These are phyloP conservation scores for Cryptotermes secundus DNA, from an alignment of 1,140 invertebrate genomes.

Conservation along the genomic window DNA sequence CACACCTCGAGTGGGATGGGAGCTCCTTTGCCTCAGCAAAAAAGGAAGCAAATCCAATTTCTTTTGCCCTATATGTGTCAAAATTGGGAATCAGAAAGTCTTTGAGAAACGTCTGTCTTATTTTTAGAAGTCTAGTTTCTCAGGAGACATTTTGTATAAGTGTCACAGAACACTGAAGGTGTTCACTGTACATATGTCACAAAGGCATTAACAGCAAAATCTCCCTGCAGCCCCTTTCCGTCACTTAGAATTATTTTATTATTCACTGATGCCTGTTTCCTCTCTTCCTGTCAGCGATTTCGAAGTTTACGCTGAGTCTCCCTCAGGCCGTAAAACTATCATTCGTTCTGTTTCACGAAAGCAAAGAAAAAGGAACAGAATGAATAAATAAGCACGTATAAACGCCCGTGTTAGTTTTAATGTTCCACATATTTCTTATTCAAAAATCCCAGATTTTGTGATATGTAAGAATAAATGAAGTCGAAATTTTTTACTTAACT, in stretches of 20 bases:
- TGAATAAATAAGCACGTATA: too few relatives aligned
- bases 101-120: neutral
- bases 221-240: neutral
- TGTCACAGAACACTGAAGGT: neutral
- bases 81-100: neutral
- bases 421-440: neutral
- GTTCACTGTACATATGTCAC: neutral
- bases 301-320: neutral
- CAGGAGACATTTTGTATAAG: neutral
- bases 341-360: neutral
- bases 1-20: too few relatives aligned
- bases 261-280: neutral
- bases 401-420: too few relatives aligned
- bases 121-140: neutral
- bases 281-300: neutral
- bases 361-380: too few relatives aligned
- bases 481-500: neutral
- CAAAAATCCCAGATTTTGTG: neutral
- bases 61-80: neutral
- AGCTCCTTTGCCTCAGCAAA: neutral
- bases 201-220: neutral
- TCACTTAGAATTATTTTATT: neutral
- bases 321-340: neutral
- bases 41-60: neutral
- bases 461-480: neutral